Evolutionary conservation across 2,888 invertebrate genomes (phyloP), one percentile per base, ranked within the genome.

Genomic region (Clanis bilineata): DNA sequence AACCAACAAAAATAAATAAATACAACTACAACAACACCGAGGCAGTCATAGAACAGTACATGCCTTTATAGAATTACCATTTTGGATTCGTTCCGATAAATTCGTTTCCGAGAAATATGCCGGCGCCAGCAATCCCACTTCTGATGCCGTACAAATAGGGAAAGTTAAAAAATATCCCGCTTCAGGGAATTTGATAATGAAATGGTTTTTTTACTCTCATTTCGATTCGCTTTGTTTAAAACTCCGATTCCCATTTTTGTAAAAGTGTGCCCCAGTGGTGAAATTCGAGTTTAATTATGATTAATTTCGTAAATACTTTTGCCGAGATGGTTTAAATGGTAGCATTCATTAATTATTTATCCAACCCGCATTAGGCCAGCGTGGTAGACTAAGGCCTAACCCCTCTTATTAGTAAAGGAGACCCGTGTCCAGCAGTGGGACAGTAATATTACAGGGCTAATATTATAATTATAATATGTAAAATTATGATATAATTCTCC

Each of bases 61-160:
- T 28, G 47, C 23, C 39, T 43, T 21, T 41, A 28, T 57, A 43
- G 18, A 18, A 41, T 15, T 57, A 28, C 25, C 28, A 57, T 57
- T n/a, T n/a, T 41, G 2, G 38, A 51, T 59, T 51, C 12, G 58
- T 21, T 59, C 54, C 54, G 32, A 18, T 43, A 59, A 59, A 54
- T 59, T 59, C 41, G 41, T 59, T 59, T 58, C 58, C 39, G 23
- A 54, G 54, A 54, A 59, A 41, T 39, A 25, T 55, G 55, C 7
- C 56, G 15, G 38, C 21, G 55, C 22, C 41, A 9, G 15, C 39
- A 28, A 25, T 41, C 25, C 54, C 39, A 38, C 7, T 7, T n/a
- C 39, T 23, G 41, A 41, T 41, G 41, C 41, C 9, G 7, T 15
- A n/a, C 25, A 41, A 18, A 39, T 56, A 25, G 56, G 25, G 41